Conservation (phyloP, 2,797 vertebrate species). For the Botia almorhae region DNA sequence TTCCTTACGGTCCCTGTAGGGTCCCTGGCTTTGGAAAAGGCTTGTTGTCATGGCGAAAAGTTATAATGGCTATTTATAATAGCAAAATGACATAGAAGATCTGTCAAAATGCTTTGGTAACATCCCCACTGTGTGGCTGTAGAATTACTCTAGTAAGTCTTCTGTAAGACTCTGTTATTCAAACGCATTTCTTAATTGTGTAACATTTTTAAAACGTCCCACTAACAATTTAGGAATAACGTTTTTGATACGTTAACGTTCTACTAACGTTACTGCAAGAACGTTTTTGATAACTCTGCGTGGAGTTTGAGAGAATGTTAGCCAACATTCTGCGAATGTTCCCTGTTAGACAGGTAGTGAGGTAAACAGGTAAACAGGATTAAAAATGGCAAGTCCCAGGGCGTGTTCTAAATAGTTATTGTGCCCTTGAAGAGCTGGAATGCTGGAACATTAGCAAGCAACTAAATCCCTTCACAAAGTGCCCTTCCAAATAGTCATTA, state of each 20-base stretch:
- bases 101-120: constrained; percentile 15
- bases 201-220: too few species aligned
- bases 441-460: neutral
- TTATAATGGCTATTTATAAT: constrained; percentile 31
- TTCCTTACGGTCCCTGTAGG: constrained; percentile 3
- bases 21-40: constrained; percentile 20
- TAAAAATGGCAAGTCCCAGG: neutral
- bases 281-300: too few species aligned
- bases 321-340: too few species aligned
- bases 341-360: neutral
- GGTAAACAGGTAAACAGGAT: neutral
- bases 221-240: too few species aligned
- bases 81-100: neutral
- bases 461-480: neutral
- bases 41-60: constrained; percentile 28
- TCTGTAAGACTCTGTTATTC: neutral
- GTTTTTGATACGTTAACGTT: too few species aligned
- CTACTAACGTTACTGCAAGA: too few species aligned
- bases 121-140: neutral
- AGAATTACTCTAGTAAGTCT: neutral
- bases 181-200: too few species aligned
- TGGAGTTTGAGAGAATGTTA: too few species aligned
- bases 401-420: neutral
- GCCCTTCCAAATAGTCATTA: neutral
- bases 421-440: neutral